Percentiles rank a stretch among this genome's conserved stretches.
These are phyloP conservation scores for Astatotilapia flaviijosephi DNA, from an alignment of 2,113 vertebrate species.

Conservation along the genomic window DNA sequence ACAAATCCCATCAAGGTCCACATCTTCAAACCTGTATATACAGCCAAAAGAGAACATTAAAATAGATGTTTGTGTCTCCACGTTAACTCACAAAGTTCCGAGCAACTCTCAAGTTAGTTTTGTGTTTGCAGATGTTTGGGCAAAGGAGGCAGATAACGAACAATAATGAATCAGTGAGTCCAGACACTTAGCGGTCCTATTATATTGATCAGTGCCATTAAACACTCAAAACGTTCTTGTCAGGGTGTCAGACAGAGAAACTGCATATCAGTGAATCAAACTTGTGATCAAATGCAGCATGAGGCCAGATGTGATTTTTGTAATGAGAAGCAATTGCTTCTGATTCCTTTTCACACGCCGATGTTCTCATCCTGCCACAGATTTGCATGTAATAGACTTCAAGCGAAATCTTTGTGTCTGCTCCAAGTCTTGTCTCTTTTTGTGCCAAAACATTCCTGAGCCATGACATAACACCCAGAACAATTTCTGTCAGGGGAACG, in stretches of 20 bases:
- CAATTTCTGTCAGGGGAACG: constrained; percentile 18
- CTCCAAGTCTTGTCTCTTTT: constrained; percentile 10
- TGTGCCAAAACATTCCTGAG: constrained; percentile 47
- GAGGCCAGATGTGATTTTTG: constrained; percentile 13
- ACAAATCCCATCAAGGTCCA: constrained; percentile 78
- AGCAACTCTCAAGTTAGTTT: background rate
- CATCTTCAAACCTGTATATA: constrained; percentile 81
- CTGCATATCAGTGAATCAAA: background rate
- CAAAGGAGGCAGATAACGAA: background rate
- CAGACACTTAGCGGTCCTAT: background rate
- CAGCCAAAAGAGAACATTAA: background rate
- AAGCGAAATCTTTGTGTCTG: constrained; percentile 6
- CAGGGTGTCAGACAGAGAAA: background rate
- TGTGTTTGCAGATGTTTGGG: background rate
- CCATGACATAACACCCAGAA: constrained; percentile 36
- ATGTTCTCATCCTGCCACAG: constrained; percentile 18
- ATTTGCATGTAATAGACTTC: constrained; percentile 1
- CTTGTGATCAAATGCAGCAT: background rate
- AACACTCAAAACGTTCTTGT: background rate
- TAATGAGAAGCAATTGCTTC: constrained; percentile 3
- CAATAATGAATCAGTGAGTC: background rate
- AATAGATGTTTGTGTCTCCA: background rate
- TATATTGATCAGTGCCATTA: background rate
- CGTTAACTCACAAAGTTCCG: background rate
- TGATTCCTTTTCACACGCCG: background rate